Percentiles rank a stretch among this genome's conserved stretches.
Evolutionary conservation across 2,888 invertebrate species (phyloP).

Genomic region (Onchidella celtica): DNA sequence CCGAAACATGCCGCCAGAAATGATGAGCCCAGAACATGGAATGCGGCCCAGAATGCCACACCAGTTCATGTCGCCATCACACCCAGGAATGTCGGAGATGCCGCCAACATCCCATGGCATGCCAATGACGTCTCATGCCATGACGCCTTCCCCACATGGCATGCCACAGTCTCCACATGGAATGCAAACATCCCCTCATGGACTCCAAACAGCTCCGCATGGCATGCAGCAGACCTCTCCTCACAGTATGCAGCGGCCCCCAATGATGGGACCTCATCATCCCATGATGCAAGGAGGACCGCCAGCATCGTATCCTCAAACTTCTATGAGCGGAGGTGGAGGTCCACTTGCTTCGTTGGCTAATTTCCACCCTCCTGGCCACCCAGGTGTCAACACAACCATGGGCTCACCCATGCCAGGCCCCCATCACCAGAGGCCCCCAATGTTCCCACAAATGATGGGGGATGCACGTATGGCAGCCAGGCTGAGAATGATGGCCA

Average conservation of each 20-base stretch:
- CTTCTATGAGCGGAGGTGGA: slow-evolving; percentile 36
- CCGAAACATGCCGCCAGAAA: slow-evolving; percentile 32
- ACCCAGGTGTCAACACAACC: slow-evolving; percentile 18
- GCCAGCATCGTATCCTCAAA: slow-evolving; percentile 38
- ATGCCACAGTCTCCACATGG: slow-evolving; percentile 36
- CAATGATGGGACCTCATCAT: slow-evolving; percentile 51
- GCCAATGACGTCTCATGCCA: slow-evolving; percentile 28
- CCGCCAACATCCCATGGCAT: slow-evolving; percentile 48
- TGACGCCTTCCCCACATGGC: slow-evolving; percentile 35
- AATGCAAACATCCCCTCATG: slow-evolving; percentile 51
- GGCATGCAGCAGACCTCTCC: slow-evolving; percentile 42
- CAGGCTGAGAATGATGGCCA: slow-evolving; percentile 49
- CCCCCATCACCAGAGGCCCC: slow-evolving; percentile 44
- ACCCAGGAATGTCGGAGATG: slow-evolving; percentile 48
- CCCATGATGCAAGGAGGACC: slow-evolving; percentile 37
- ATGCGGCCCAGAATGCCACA: slow-evolving; percentile 55
- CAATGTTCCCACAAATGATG: slow-evolving; percentile 47
- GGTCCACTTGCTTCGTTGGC: slow-evolving; percentile 43
- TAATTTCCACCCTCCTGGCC: slow-evolving; percentile 49
- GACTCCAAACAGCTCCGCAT: slow-evolving; percentile 45
- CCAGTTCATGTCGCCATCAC: slow-evolving; percentile 48
- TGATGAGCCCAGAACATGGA: slow-evolving; percentile 39
- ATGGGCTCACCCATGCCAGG: slow-evolving; percentile 40
- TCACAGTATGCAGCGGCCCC: slow-evolving; percentile 45
- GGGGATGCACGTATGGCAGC: slow-evolving; percentile 49